Evolutionary conservation across 2,797 vertebrate genomes (phyloP), one percentile per base, ranked within the genome.

Genomic region (Syngnathus acus): DNA sequence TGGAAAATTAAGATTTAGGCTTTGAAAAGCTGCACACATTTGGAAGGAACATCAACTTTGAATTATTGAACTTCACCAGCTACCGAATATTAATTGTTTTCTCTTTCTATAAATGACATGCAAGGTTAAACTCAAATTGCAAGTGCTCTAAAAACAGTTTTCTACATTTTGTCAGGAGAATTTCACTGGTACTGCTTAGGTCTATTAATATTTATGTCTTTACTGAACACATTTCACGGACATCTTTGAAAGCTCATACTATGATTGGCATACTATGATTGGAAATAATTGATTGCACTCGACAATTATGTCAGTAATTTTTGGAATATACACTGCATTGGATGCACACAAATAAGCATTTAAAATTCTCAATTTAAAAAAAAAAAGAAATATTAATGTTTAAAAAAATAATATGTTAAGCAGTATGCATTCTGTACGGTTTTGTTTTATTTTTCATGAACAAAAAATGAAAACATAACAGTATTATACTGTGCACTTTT

Each of bases 1-100:
- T 78, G 68, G 42, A 43, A 10, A 76, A 72, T 69, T 65, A 60
- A 73, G 81, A 79, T 77, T 0, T 70, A 26, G 68, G 67, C 55
- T 51, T 23, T 9, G 17, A 73, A 61, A 57, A 68, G 67, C 37
- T 1, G 8, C 21, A 58, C 55, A 21, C 66, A 73, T 81, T 68
- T 70, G 43, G 38, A 55, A 73, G 0, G 37, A 64, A 66, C 72
- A 48, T 8, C 0, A 6, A 45, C 10, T 43, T 32, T 16, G 9
- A 45, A 13, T 43, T 43, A 62, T 45, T 16, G 32, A n/a, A 43
- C 19, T 42, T 39, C 43, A 38, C 65, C 9, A 55, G 9, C 21
- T 55, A 7, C 3, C 11, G 9, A 53, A 9, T 55, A 10, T 55
- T 55, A 7, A 55, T 32, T 32, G 14, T 32, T 19, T 23, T 16